Percentiles rank a stretch among this genome's conserved stretches.
phyloP scores from a whole-genome alignment of 2,797 vertebrate genomes.

The Melopsittacus undulatus region DNA sequence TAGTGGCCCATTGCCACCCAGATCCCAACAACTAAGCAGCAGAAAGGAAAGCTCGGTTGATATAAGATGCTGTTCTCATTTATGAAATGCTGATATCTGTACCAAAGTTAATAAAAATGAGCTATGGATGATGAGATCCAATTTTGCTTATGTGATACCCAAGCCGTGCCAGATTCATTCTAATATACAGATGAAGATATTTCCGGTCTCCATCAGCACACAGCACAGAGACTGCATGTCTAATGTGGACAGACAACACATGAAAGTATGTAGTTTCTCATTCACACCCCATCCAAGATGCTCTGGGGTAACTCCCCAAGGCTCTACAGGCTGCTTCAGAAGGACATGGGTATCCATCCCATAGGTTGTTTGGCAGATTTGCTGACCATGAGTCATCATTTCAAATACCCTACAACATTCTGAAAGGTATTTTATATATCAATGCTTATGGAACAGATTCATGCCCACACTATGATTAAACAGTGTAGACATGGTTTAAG shows the following conservation, averaged over 20 bases:
- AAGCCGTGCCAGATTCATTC: not conserved
- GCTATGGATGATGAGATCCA: slow-evolving; percentile 17
- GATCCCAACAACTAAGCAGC: not conserved
- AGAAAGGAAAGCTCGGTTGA: slow-evolving; percentile 3
- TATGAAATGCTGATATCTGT: not conserved
- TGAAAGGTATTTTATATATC: accelerated
- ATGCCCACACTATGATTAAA: not conserved
- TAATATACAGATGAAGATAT: not conserved
- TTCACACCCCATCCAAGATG: accelerated
- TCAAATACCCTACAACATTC: not conserved
- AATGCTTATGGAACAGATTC: not conserved
- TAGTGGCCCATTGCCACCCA: not conserved
- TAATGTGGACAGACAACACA: not conserved
- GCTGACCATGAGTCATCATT: accelerated
- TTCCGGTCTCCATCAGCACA: slow-evolving; percentile 2
- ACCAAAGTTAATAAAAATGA: slow-evolving; percentile 46
- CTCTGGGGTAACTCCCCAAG: not conserved
- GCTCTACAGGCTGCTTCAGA: not conserved
- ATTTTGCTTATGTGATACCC: slow-evolving; percentile 6
- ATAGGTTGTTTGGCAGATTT: not conserved
- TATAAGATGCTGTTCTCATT: not conserved
- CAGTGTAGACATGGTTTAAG: not conserved
- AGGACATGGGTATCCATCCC: not conserved
- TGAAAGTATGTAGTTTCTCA: not conserved
- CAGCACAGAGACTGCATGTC: not conserved